phyloP scores from a whole-genome alignment of 1,140 invertebrate species.

The Cherax quadricarinatus region DNA sequence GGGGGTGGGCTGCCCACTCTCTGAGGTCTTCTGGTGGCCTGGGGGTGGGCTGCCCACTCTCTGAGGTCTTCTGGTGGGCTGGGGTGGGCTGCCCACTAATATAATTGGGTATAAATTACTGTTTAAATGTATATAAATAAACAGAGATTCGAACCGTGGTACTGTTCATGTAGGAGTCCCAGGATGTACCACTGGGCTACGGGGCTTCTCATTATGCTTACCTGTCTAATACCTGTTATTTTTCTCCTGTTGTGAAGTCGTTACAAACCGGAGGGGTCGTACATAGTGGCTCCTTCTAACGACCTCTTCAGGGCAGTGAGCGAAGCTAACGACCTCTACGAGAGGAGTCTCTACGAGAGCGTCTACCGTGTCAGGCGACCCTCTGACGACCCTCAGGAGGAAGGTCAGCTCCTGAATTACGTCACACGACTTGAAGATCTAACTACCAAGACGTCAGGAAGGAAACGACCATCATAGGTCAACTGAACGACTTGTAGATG shows the following conservation, averaged over 20 bases:
- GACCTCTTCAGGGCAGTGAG: neutral
- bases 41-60: too few relatives aligned
- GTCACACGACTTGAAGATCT: neutral
- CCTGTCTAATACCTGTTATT: neutral
- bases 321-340: constrained; percentile 18
- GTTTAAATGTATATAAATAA: too few relatives aligned
- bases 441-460: too few relatives aligned
- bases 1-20: too few relatives aligned
- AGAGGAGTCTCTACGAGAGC: constrained; percentile 11
- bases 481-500: too few relatives aligned
- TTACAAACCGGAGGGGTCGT: neutral
- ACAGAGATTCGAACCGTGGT: too few relatives aligned
- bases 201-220: neutral
- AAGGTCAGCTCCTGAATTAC: neutral
- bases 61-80: too few relatives aligned
- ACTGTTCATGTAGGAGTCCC: too few relatives aligned
- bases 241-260: neutral
- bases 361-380: neutral
- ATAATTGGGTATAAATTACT: too few relatives aligned
- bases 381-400: neutral
- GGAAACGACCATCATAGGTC: too few relatives aligned
- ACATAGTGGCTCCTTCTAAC: neutral
- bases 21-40: too few relatives aligned
- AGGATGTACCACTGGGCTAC: neutral
- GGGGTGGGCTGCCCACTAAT: constrained; percentile 69